Evolutionary conservation across 2,113 vertebrate species (phyloP).

Genomic region (Acinonyx jubatus): DNA sequence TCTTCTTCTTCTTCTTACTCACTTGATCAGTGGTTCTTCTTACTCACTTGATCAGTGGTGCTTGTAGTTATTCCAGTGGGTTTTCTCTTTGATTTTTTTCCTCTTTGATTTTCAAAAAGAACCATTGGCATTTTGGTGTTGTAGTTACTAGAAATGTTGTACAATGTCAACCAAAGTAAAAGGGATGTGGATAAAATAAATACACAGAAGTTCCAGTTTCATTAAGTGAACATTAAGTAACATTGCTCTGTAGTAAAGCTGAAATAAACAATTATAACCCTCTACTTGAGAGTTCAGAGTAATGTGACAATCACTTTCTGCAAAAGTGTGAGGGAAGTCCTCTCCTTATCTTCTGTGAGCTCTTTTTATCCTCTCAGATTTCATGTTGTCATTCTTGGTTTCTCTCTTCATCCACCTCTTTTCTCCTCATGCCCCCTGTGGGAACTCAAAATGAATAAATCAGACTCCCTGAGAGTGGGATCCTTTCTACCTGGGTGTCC

Average conservation of each 20-base stretch:
- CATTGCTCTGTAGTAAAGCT: not conserved
- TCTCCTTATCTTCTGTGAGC: not conserved
- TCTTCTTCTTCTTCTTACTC: too few species aligned
- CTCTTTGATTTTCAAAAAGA: conserved; percentile 1
- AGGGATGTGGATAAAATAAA: not conserved
- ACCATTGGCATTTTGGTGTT: not conserved
- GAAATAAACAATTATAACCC: not conserved
- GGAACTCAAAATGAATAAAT: not conserved
- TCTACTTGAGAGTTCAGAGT: not conserved
- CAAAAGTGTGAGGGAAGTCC: not conserved
- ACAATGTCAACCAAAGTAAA: not conserved
- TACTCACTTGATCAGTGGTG: not conserved
- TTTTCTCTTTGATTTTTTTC: not conserved
- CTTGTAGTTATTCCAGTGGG: not conserved
- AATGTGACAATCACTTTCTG: not conserved
- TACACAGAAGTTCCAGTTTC: not conserved
- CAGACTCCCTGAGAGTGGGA: not conserved
- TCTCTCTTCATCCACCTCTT: not conserved
- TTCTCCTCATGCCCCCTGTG: not conserved
- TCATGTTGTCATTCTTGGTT: not conserved
- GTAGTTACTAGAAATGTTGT: not conserved
- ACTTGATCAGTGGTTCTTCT: too few species aligned
- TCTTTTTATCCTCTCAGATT: not conserved
- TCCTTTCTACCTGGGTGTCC: not conserved
- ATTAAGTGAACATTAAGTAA: not conserved